Evolutionary conservation across 2,888 invertebrate species (phyloP), one percentile per base, ranked within the genome.

Genomic region (Creontiades dilutus): DNA sequence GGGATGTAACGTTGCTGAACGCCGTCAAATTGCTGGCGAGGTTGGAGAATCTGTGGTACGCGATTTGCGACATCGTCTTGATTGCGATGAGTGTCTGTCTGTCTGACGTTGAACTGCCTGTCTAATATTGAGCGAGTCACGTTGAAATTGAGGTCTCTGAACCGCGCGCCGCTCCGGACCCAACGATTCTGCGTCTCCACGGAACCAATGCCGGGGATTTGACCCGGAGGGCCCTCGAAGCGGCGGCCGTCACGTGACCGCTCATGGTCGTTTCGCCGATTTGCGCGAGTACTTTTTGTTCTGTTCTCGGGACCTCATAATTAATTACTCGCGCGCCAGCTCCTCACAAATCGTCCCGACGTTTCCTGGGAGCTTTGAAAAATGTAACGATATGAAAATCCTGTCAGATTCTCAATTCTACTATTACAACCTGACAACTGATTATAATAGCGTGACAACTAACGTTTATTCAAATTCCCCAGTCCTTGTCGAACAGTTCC

Each of bases 1-100:
- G 86, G 23, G 86, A 46, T 75, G 86, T 46, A 12, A 86, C 86
- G 23, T 55, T 28, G n/a, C 27, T 14, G 46, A 85, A 85, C 12
- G 61, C 85, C 27, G 82, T 52, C 27, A 47, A 48, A 14, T 82
- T 47, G 48, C 7, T 7, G 0, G 68, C 68, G 52, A 82, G 13
- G 13, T 48, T 52, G 23, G n/a, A 12, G 55, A 82, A 82, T 19
- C 52, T n/a, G 82, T 82, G 82, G 52, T 82, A 82, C 19, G 82
- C 82, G 52, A 82, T 82, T 23, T 82, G 52, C 19, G 27, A 5
- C 48, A 52, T 82, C 3, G 0, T 61, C 23, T 7, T 9, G 2
- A 19, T 3, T n/a, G n/a, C n/a, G n/a, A n/a, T n/a, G n/a, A n/a
- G n/a, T 37, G 37, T 37, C 37, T 37, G 37, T 37, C 37, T 37